Evolutionary conservation across 2,113 vertebrate species (phyloP).

Genomic region (Ctenomys sociabilis): DNA sequence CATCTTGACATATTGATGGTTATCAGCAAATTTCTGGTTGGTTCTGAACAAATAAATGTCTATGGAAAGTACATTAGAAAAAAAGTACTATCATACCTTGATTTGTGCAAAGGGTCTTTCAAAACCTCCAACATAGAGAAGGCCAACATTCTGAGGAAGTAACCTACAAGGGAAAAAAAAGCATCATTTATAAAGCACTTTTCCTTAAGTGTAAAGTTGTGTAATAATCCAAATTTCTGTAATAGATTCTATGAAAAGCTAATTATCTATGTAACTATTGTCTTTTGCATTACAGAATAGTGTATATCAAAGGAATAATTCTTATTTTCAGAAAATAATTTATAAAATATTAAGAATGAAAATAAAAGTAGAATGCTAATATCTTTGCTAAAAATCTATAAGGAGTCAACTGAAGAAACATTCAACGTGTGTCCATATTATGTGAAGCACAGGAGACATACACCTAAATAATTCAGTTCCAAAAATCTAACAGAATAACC

Average conservation of each 20-base stretch:
- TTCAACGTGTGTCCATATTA: background rate
- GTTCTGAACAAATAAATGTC: slow-evolving; percentile 38
- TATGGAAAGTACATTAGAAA: slow-evolving; percentile 40
- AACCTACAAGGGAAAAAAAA: slow-evolving; percentile 89
- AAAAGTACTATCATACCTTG: slow-evolving; percentile 91
- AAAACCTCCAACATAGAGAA: slow-evolving; percentile 97
- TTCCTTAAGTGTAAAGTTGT: slow-evolving; percentile 2
- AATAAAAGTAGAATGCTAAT: slow-evolving; percentile 39
- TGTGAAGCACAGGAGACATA: background rate
- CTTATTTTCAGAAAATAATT: slow-evolving; percentile 46
- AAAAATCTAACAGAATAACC: slow-evolving; percentile 46
- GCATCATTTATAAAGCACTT: slow-evolving; percentile 78
- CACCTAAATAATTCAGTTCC: slow-evolving; percentile 23
- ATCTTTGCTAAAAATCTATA: background rate
- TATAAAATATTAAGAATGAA: slow-evolving; percentile 56
- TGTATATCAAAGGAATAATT: slow-evolving; percentile 64
- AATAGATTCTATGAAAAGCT: slow-evolving; percentile 24
- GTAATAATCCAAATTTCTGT: slow-evolving; percentile 45
- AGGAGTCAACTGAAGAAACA: slow-evolving; percentile 43
- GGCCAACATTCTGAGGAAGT: slow-evolving; percentile 93
- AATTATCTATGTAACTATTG: background rate
- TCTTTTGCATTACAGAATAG: background rate
- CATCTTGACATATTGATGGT: slow-evolving; percentile 4
- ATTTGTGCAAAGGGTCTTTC: slow-evolving; percentile 98
- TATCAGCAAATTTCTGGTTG: background rate